Base-by-base conservation (phyloP, 1,140 invertebrate species). In the Aphelinus atriplicis region DNA sequence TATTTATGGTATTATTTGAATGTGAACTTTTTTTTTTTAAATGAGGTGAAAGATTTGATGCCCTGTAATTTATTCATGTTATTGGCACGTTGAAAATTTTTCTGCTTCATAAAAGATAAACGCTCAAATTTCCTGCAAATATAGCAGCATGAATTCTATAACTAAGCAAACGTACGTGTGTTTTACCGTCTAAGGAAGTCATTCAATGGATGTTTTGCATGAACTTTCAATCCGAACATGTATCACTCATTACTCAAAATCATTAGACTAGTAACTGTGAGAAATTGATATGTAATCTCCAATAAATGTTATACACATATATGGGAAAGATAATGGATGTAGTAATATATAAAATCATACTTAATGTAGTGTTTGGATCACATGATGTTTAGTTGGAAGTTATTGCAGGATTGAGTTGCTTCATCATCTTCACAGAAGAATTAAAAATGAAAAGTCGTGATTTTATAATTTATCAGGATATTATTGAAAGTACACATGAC, bases 31-130 rank as follows among this genome's bases (percentile, higher is more conserved):
- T 53, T 67, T 45, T 72, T 73, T 65, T 9, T 10, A 60, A 73
- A 76, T 73, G 66, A 77, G 68, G 67, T 75, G 61, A 50, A 60
- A 77, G 73, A 77, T 77, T 77, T 73, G 10, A 65, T 6, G 3
- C 55, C 63, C 61, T 60, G 57, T 60, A 64, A 42, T 58, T 64
- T 58, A 64, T 56, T 69, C 56, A 69, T 55, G 3, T 71, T 53
- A 69, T 51, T 51, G 50, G 73, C 73, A 75, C 73, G 67, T 75
- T 75, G 5, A 75, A 65, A 70, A 53, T 53, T 73, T 61, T 66
- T 64, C 58, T 71, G 73, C 73, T 75, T 75, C 64, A 10, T 69
- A 71, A 71, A 57, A 75, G 26, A 26, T 26, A 26, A 26, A 26
- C 26, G 26, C 26, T 26, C 26, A 26, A 26, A 71, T 66, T 65